Conservation (phyloP, 2,797 vertebrate genomes). For the Diglossa cyanea region DNA sequence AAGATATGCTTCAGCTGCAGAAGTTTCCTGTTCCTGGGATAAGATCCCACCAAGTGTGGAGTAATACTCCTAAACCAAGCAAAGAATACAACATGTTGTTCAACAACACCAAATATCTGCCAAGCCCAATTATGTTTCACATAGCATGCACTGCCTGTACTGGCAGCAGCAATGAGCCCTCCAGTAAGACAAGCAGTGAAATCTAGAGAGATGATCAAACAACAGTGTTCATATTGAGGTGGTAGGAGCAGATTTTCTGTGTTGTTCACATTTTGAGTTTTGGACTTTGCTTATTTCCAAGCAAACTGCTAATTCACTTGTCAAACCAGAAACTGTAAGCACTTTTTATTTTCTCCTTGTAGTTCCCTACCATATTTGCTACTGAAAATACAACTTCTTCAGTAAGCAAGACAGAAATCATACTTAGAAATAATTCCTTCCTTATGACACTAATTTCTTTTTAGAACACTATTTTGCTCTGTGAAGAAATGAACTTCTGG, state of each 20-base stretch:
- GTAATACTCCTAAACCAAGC: background rate
- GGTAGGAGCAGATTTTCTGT: background rate
- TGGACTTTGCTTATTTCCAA: background rate
- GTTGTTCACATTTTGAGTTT: background rate
- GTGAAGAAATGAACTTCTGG: background rate
- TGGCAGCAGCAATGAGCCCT: background rate
- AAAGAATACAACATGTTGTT: background rate
- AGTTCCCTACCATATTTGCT: background rate
- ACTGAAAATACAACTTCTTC: background rate
- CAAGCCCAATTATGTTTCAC: background rate
- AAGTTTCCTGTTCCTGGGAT: background rate
- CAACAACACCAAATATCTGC: background rate
- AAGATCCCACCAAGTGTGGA: background rate
- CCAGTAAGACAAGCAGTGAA: background rate
- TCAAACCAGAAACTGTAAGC: background rate
- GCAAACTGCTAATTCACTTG: background rate
- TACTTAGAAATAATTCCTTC: background rate
- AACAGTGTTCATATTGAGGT: background rate
- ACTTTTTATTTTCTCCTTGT: background rate
- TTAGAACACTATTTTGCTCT: background rate
- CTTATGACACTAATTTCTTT: background rate
- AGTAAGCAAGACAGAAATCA: background rate
- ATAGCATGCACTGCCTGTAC: fast-evolving
- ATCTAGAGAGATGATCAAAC: background rate
- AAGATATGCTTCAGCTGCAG: background rate